phyloP scores from a whole-genome alignment of 1,140 invertebrate species.

The Rhagoletis pomonella region DNA sequence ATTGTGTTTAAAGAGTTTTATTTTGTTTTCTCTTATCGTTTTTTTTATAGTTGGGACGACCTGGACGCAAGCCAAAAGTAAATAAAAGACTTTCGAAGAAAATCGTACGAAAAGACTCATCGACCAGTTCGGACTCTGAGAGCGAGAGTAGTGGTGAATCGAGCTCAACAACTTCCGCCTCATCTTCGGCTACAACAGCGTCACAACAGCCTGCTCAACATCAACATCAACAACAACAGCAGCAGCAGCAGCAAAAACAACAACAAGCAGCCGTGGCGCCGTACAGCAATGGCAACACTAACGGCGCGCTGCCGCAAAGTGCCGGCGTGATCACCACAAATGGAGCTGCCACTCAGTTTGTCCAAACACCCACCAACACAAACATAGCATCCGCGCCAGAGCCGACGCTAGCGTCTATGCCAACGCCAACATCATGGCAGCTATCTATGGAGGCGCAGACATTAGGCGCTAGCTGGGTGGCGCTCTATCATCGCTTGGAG shows the following conservation, averaged over 20 bases:
- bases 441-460: neutral
- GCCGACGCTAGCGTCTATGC: neutral
- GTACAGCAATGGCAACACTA: neutral
- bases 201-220: neutral
- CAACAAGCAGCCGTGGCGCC: neutral
- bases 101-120: neutral
- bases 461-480: slow-evolving; percentile 34
- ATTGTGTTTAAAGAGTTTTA: neutral
- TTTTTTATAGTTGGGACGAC: neutral
- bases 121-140: neutral
- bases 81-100: slow-evolving; percentile 13
- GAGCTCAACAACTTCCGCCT: neutral
- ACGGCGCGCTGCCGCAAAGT: neutral
- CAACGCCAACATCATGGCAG: neutral
- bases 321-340: neutral
- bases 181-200: neutral
- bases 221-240: neutral
- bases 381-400: too few species aligned
- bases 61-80: neutral
- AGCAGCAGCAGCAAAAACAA: neutral
- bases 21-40: neutral
- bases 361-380: too few species aligned
- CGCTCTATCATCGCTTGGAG: slow-evolving; percentile 30
- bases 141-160: neutral
- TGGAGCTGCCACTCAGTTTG: too few species aligned